Percentiles rank a stretch among this genome's conserved stretches.
Evolutionary conservation across 1,140 invertebrate genomes (phyloP).

Genomic region (Lucilia sericata): DNA sequence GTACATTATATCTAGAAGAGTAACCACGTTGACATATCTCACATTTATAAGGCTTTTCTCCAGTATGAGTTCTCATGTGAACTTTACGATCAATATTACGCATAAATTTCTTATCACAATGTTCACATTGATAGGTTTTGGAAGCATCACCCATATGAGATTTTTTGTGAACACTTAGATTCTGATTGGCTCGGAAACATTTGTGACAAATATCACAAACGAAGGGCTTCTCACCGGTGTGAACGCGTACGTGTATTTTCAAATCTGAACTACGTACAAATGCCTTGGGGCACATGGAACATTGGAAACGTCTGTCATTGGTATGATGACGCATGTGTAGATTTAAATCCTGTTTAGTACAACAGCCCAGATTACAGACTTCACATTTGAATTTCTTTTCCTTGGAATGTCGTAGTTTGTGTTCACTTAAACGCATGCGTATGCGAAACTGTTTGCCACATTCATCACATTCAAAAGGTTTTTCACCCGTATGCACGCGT

Average conservation of each 20-base stretch:
- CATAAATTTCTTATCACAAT: conserved; percentile 73
- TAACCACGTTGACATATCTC: conserved; percentile 58
- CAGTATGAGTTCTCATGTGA: conserved; percentile 74
- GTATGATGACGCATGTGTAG: conserved; percentile 74
- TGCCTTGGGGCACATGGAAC: conserved; percentile 71
- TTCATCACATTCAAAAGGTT: conserved; percentile 58
- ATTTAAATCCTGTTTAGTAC: conserved; percentile 61
- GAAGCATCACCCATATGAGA: conserved; percentile 67
- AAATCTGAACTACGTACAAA: conserved; percentile 71
- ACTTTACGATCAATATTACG: conserved; percentile 71
- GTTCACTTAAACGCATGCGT: conserved; percentile 62
- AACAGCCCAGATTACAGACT: conserved; percentile 55
- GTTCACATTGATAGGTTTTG: conserved; percentile 70
- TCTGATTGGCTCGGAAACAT: conserved; percentile 62
- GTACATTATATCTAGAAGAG: conserved; percentile 60
- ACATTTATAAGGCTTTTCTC: conserved; percentile 66
- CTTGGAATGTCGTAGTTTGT: conserved; percentile 61
- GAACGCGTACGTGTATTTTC: conserved; percentile 66
- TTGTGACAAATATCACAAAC: conserved; percentile 61
- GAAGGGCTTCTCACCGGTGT: conserved; percentile 66
- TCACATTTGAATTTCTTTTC: conserved; percentile 63
- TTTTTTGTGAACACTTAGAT: conserved; percentile 61
- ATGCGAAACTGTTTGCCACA: conserved; percentile 60
- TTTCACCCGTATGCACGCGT: conserved; percentile 63
- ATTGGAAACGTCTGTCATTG: conserved; percentile 79